Conservation (phyloP, 1,140 invertebrate species). For the Drosophila dunni region DNA sequence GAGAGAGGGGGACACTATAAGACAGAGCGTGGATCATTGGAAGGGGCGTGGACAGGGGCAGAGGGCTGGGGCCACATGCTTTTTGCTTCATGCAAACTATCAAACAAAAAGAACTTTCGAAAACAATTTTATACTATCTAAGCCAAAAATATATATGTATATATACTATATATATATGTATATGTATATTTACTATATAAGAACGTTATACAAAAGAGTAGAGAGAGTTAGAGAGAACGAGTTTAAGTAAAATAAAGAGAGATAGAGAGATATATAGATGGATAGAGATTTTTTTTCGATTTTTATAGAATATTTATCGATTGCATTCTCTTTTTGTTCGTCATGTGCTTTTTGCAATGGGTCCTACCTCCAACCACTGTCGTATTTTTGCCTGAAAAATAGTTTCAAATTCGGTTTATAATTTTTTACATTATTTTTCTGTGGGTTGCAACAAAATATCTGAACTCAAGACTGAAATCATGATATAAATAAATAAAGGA, state of each 20-base stretch:
- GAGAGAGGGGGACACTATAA: not conserved
- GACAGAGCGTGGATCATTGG: not conserved
- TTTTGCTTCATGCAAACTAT: constrained; percentile 37
- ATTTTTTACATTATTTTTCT: not conserved
- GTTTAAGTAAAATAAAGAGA: constrained; percentile 31
- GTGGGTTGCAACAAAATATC: not conserved
- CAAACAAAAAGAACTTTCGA: constrained; percentile 37
- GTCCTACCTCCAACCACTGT: constrained; percentile 90
- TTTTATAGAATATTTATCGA: not conserved
- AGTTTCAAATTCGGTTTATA: constrained; percentile 80
- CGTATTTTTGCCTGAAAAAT: constrained; percentile 88
- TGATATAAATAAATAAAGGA: not conserved
- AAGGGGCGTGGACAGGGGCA: not conserved
- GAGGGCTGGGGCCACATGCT: constrained; percentile 26
- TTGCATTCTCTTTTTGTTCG: constrained; percentile 12
- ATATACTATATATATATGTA: too few species aligned
- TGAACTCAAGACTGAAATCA: not conserved
- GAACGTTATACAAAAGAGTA: constrained; percentile 26
- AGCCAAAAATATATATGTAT: constrained; percentile 23
- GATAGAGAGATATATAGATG: constrained; percentile 40
- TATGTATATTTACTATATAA: too few species aligned
- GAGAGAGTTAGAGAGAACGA: constrained; percentile 20
- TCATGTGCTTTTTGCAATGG: constrained; percentile 34
- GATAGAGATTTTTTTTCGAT: not conserved
- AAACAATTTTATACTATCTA: constrained; percentile 36